Evolutionary conservation across 1,140 invertebrate species (phyloP), one percentile per base, ranked within the genome.

Genomic region (Vanessa atalanta): DNA sequence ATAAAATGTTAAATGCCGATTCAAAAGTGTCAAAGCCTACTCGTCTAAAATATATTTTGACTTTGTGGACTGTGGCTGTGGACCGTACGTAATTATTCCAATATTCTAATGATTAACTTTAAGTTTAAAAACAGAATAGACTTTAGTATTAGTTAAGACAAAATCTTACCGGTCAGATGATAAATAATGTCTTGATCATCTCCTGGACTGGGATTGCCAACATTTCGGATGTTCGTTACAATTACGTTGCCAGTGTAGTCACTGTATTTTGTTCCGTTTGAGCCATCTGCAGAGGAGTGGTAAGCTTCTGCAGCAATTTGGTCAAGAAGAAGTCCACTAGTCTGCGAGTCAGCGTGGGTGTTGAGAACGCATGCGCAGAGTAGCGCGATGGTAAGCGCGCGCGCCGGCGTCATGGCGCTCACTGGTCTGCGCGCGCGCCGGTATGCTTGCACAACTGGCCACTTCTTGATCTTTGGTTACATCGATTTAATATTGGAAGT

Each of bases 321-420:
- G n/a, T 16, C 15, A 16, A n/a, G 15, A 53, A 20, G 15, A 53
- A 53, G 0, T 11, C n/a, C 53, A 5, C 5, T 12, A 1, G 23
- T 23, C 20, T 26, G 12, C 11, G 20, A 6, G 15, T 55, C 53
- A n/a, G n/a, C 20, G 23, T 11, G 55, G 20, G 55, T 12, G 12
- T 16, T 31, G 31, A 47, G 13, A 11, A 43, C 60, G 68, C 65
- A 26, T 31, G 76, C 72, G 66, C 67, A 70, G 53, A 71, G 63
- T 12, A 71, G 37, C 48, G 60, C 76, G 72, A 71, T 47, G 13
- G 55, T 31, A 55, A 70, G 15, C 72, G 47, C 23, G 47, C 72
- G 50, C 37, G 51, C 73, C 73, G 66, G 65, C 75, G 71, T 63
- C 70, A 72, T 67, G 43, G 63, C 64, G 69, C 47, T 57, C 55